Conservation (phyloP, 2,797 vertebrate species). For the Tachyglossus aculeatus region DNA sequence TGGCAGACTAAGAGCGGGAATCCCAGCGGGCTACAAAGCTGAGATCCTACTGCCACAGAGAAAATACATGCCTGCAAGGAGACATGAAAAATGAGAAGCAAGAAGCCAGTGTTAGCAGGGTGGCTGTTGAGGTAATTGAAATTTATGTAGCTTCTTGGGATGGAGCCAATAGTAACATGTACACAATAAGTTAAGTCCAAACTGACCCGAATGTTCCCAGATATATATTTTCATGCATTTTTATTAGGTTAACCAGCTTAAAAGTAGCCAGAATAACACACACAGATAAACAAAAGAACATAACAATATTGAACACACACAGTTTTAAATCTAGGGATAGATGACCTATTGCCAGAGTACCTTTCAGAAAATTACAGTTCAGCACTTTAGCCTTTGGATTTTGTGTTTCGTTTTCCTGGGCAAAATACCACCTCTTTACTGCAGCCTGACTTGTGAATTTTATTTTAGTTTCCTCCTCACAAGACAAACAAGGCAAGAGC, state of each 20-base stretch:
- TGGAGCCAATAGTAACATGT: not conserved
- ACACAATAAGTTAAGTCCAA: not conserved
- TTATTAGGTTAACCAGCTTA: not conserved
- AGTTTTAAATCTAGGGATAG: conserved; percentile 7
- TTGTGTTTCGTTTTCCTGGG: not conserved
- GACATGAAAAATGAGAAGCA: not conserved
- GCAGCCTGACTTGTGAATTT: conserved; percentile 18
- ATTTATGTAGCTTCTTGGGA: not conserved
- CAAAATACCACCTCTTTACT: conserved; percentile 18
- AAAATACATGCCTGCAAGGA: not conserved
- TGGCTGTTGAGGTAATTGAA: not conserved
- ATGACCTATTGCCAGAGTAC: conserved; percentile 22
- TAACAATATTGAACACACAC: not conserved
- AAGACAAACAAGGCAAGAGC: conserved; percentile 23
- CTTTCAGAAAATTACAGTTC: conserved; percentile 23
- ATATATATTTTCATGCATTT: not conserved
- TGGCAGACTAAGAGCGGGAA: not conserved
- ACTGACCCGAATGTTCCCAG: not conserved
- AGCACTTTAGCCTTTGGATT: conserved; percentile 1
- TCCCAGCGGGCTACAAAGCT: not conserved
- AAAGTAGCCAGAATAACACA: conserved; percentile 3
- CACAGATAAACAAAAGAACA: not conserved
- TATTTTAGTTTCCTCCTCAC: not conserved
- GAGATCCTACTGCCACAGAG: not conserved
- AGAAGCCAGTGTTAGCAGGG: not conserved